phyloP scores from a whole-genome alignment of 2,113 vertebrate species.

The Cisticola juncidis region DNA sequence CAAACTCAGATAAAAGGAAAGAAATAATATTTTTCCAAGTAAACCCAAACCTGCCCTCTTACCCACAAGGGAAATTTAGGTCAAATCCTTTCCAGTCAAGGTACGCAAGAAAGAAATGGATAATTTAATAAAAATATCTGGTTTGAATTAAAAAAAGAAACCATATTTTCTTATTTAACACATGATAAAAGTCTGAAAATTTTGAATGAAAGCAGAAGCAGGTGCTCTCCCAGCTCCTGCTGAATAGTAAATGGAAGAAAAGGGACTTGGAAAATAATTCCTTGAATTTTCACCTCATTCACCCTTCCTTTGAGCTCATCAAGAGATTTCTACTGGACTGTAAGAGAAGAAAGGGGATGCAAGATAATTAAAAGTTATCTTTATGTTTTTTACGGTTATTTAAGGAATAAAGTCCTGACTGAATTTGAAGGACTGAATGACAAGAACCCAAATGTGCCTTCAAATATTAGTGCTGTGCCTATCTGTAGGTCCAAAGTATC shows the following conservation, averaged over 20 bases:
- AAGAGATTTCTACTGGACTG: neutral
- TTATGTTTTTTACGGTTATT: neutral
- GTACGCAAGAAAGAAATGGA: rapidly evolving
- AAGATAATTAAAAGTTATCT: neutral
- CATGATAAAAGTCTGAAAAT: neutral
- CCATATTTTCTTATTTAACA: neutral
- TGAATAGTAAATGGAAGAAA: neutral
- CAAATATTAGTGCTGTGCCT: neutral
- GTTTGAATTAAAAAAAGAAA: neutral
- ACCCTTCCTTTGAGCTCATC: neutral
- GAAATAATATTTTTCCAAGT: neutral
- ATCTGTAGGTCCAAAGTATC: neutral
- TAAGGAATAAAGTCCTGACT: neutral
- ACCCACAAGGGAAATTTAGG: neutral
- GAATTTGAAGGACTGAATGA: neutral
- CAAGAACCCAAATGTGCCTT: neutral
- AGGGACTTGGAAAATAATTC: neutral
- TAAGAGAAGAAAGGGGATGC: neutral
- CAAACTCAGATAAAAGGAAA: neutral
- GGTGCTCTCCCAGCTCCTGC: neutral
- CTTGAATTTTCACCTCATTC: neutral
- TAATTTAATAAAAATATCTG: neutral
- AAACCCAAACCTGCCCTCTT: neutral
- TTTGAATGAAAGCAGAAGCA: neutral
- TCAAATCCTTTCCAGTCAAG: neutral